These are phyloP conservation scores for Dysmachus trigonus DNA, from an alignment of 2,888 invertebrate species.

Conservation along the genomic window DNA sequence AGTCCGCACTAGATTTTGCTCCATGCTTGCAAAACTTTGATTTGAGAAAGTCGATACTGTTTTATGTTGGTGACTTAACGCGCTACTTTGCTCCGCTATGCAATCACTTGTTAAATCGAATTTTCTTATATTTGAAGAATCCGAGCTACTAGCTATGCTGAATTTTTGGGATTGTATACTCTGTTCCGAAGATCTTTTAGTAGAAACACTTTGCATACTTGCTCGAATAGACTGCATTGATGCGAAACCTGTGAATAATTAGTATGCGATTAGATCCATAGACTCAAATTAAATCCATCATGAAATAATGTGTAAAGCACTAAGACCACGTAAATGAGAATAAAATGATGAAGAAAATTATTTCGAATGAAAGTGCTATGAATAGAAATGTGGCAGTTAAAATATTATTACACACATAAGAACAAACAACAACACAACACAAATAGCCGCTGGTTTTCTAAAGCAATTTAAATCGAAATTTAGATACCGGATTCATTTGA, in stretches of 20 bases:
- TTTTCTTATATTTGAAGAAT: conserved; percentile 45
- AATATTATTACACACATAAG: not conserved
- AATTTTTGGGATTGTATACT: conserved; percentile 62
- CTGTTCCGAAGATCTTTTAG: conserved; percentile 70
- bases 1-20: conserved; percentile 42
- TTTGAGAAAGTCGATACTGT: conserved; percentile 49
- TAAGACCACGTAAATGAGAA: not conserved
- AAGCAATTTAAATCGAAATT: conserved; percentile 6
- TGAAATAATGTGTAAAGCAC: not conserved
- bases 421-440: not conserved
- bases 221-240: conserved; percentile 72
- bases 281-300: not conserved
- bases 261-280: not conserved
- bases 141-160: conserved; percentile 50
- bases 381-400: not conserved
- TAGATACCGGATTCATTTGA: conserved; percentile 64
- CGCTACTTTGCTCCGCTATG: conserved; percentile 36
- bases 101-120: conserved; percentile 30
- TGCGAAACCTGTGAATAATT: conserved; percentile 67
- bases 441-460: not conserved
- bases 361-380: not conserved
- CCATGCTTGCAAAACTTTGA: conserved; percentile 40
- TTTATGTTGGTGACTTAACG: conserved; percentile 16
- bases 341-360: not conserved
- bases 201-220: conserved; percentile 71